Evolutionary conservation across 2,797 vertebrate genomes (phyloP).

Genomic region (Myotis vivesi): DNA sequence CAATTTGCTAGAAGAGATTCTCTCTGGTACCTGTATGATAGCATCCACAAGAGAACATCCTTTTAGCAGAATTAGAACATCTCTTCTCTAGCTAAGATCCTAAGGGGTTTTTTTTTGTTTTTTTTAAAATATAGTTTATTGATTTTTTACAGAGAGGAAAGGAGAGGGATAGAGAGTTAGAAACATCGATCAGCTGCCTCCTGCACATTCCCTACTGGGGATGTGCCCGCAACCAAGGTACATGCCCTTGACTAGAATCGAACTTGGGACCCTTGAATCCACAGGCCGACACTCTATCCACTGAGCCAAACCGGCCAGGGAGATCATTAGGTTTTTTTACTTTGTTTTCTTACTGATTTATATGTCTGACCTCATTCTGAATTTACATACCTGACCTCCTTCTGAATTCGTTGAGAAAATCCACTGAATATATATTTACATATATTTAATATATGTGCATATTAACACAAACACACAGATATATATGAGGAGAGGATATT

Average conservation of each 20-base stretch:
- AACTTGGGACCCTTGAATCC: too few relatives aligned
- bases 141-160: too few relatives aligned
- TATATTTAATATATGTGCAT: background rate
- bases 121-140: too few relatives aligned
- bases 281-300: too few relatives aligned
- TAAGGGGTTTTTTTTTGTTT: background rate
- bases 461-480: background rate
- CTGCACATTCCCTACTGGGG: too few relatives aligned
- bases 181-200: too few relatives aligned
- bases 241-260: too few relatives aligned
- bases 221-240: too few relatives aligned
- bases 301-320: too few relatives aligned
- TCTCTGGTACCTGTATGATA: background rate
- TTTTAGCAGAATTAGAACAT: background rate
- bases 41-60: background rate
- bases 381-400: background rate
- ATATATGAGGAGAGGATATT: background rate
- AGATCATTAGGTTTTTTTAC: background rate
- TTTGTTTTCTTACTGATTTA: slow-evolving; percentile 9
- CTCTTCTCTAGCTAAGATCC: background rate
- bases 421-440: background rate
- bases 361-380: background rate
- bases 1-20: too few relatives aligned
- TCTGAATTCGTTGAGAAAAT: background rate
- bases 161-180: too few relatives aligned